A percentile compares a stretch with the other conserved stretches of the same genome.
These are phyloP conservation scores for Vanessa tameamea DNA, from an alignment of 1,140 invertebrate species.

Conservation along the genomic window DNA sequence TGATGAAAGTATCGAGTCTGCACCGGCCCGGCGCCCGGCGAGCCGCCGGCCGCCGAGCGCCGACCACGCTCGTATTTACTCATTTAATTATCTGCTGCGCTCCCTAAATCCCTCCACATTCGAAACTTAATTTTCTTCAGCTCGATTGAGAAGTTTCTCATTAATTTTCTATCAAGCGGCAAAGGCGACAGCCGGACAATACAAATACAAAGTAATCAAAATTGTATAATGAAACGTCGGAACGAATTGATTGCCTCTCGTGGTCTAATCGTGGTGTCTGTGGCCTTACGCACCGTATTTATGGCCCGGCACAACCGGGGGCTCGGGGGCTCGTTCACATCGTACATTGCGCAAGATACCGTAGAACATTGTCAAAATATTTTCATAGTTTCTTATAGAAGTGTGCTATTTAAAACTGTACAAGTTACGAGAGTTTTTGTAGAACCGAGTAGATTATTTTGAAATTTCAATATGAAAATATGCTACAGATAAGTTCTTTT, in stretches of 20 bases:
- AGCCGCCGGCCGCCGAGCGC: neutral
- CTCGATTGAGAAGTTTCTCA: slow-evolving; percentile 60
- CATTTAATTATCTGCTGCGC: slow-evolving; percentile 57
- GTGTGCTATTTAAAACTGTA: too few species aligned
- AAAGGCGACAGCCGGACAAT: slow-evolving; percentile 55
- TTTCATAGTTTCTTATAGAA: too few species aligned
- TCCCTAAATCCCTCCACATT: slow-evolving; percentile 54
- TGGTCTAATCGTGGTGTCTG: slow-evolving; percentile 23
- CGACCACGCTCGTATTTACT: slow-evolving; percentile 49
- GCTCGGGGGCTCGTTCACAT: neutral
- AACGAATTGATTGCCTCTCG: slow-evolving; percentile 40
- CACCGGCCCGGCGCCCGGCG: neutral
- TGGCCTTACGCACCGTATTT: slow-evolving; percentile 7
- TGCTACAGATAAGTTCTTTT: too few species aligned
- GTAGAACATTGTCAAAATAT: neutral
- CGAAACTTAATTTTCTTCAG: slow-evolving; percentile 71
- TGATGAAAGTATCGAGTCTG: neutral
- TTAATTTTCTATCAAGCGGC: slow-evolving; percentile 67
- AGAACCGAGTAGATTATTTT: too few species aligned
- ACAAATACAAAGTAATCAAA: slow-evolving; percentile 76
- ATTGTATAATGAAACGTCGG: slow-evolving; percentile 61
- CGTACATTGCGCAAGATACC: neutral
- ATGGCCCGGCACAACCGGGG: neutral
- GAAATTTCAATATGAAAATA: too few species aligned
- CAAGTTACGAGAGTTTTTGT: too few species aligned